Evolutionary conservation across 2,797 vertebrate genomes (phyloP), one percentile per base, ranked within the genome.

Genomic region (Acipenser ruthenus): DNA sequence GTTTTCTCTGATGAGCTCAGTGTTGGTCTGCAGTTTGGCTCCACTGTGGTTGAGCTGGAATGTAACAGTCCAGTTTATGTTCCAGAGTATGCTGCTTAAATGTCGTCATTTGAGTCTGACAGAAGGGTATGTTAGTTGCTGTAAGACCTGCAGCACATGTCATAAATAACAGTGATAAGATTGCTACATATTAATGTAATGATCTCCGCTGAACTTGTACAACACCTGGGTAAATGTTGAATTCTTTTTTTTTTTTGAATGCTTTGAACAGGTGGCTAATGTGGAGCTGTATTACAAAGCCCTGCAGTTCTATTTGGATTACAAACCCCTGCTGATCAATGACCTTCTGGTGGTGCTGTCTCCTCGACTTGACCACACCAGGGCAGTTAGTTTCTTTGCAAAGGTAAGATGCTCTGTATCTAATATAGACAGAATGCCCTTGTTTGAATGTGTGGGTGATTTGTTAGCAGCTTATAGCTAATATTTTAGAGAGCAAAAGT

Each of bases 271-370:
- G 95, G 93, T 96, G 64, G 93, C 93, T 12, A 96, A 95, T 47
- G 88, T 95, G 55, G 94, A 98, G 77, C 75, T 96, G 63, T 96
- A 92, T 81, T 98, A 95, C 74, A 95, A 92, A 88, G 90, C 93
- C 49, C 81, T 96, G 61, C 89, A 88, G 71, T 96, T 95, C 78
- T 97, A 95, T 70, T 78, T 96, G 77, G 94, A 97, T 49, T 94
- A 80, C 73, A 95, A 95, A 73, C 94, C 94, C 6, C 82, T 97
- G 10, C 75, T 98, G 60, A 82, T 95, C 58, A 97, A 94, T 2
- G 94, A 95, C 83, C 89, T 97, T 8, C 79, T 95, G 60, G 78
- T 85, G 64, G 91, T 95, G 10, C 86, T 96, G 68, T 94, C 93
- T 23, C 93, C 95, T 11, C 87, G 91, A 48, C 72, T 98, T 71